These are phyloP conservation scores for Syngnathus scovelli DNA, from an alignment of 2,113 vertebrate genomes.

Conservation along the genomic window DNA sequence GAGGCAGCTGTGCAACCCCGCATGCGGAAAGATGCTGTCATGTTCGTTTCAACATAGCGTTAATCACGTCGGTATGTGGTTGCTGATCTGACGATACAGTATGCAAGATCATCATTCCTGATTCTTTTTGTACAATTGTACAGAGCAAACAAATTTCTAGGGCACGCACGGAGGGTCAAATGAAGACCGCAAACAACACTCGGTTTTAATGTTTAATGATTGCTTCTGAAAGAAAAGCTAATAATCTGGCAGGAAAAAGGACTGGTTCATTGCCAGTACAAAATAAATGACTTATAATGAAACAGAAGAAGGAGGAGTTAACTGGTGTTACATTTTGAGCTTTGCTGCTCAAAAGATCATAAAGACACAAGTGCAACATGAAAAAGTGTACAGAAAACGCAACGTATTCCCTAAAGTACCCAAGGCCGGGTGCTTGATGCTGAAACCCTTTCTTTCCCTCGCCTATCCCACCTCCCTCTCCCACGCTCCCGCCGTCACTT, in stretches of 20 bases:
- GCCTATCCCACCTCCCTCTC: constrained; percentile 48
- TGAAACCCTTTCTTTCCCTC: constrained; percentile 49
- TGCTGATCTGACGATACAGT: constrained; percentile 5
- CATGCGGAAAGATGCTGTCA: constrained; percentile 19
- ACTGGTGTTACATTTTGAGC: background rate
- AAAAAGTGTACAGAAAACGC: constrained; percentile 51
- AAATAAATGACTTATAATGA: constrained; percentile 27
- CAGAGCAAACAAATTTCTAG: constrained; percentile 43
- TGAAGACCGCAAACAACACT: constrained; percentile 30
- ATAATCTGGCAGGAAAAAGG: background rate
- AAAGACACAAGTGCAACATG: constrained; percentile 52
- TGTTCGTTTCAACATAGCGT: constrained; percentile 27
- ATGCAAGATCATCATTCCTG: constrained; percentile 30
- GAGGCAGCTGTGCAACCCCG: constrained; percentile 11
- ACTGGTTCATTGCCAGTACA: constrained; percentile 1
- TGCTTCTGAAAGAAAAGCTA: constrained; percentile 31
- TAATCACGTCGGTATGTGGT: constrained; percentile 1
- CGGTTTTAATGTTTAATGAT: constrained; percentile 52
- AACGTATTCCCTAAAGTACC: constrained; percentile 50
- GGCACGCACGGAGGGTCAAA: constrained; percentile 42
- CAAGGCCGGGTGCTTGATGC: constrained; percentile 56
- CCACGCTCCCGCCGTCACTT: constrained; percentile 46
- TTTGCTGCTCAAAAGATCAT: constrained; percentile 27
- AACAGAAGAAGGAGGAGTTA: background rate
- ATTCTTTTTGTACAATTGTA: constrained; percentile 13